Percentiles rank a stretch among this genome's conserved stretches.
Conservation (phyloP, 2,113 vertebrate species). For the Nyctibius bracteatus region DNA sequence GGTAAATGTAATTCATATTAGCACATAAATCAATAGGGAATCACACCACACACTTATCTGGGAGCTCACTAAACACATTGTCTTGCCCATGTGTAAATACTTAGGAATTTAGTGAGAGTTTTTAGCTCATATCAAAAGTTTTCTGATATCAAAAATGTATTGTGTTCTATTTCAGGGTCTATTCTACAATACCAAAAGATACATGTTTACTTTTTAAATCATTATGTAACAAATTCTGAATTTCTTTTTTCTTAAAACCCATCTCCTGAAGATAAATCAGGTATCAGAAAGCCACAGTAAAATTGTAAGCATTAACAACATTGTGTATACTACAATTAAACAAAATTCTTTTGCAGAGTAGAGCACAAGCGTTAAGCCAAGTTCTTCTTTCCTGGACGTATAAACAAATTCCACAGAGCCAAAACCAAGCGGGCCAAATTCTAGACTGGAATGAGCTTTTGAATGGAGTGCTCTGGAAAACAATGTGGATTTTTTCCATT, state of each 20-base stretch:
- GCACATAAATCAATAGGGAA: not conserved
- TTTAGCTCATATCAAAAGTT: not conserved
- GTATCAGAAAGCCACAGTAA: not conserved
- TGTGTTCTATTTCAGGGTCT: not conserved
- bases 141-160: not conserved
- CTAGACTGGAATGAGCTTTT: not conserved
- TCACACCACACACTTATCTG: not conserved
- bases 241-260: not conserved
- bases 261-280: not conserved
- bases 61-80: not conserved
- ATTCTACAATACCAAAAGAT: not conserved
- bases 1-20: not conserved
- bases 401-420: constrained; percentile 6
- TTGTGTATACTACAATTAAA: constrained; percentile 23
- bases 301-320: not conserved
- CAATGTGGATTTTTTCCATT: not conserved
- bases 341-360: constrained; percentile 17
- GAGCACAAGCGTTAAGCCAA: not conserved
- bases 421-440: not conserved
- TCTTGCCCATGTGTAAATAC: not conserved
- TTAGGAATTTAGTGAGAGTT: not conserved
- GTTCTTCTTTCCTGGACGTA: not conserved
- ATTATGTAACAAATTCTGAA: not conserved
- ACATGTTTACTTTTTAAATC: not conserved
- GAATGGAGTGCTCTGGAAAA: not conserved